Evolutionary conservation across 2,113 vertebrate genomes (phyloP), one percentile per base, ranked within the genome.

Genomic region (Falco punctatus): DNA sequence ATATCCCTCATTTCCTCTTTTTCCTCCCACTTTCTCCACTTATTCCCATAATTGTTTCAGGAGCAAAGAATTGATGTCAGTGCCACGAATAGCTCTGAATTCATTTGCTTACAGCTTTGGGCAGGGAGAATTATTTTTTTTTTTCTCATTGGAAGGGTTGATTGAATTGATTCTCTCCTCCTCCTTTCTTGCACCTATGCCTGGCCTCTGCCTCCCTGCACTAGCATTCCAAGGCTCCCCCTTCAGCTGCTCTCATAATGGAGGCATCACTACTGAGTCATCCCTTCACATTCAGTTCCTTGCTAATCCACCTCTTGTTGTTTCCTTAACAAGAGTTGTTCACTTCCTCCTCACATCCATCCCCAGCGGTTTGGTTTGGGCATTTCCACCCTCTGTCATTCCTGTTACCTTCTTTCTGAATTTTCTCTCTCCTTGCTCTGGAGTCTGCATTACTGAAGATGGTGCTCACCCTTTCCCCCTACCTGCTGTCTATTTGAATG

Each of bases 1-100:
- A 93, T 94, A 95, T 84, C 65, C 82, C 95, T 88, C 5, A 69
- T 89, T 92, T 96, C 83, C 80, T 92, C 49, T 79, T 95, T 90
- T 89, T 73, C 65, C 49, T 71, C 65, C 80, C 35, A 89, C 88
- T 88, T 96, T 96, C 33, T 77, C 65, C 57, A 19, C 22, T 70
- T 78, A 75, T 52, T 93, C 49, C 49, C 77, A 87, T 91, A 89
- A 64, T 64, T 91, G 80, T 94, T 94, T 83, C 67, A 88, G 75
- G 59, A 91, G 64, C 62, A 85, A 94, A 90, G 46, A 95, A 87
- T 51, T 66, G 6, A 82, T 92, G 73, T 85, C 83, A 89, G 54
- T 64, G n/a, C 83, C 81, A 81, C 1, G 8, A 92, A 86, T 24
- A 84, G 72, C 44, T 94, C 57, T 79, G 86, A 95, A 87, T 66